Conservation (phyloP, 2,888 invertebrate genomes). For the Diarsia mendica region DNA sequence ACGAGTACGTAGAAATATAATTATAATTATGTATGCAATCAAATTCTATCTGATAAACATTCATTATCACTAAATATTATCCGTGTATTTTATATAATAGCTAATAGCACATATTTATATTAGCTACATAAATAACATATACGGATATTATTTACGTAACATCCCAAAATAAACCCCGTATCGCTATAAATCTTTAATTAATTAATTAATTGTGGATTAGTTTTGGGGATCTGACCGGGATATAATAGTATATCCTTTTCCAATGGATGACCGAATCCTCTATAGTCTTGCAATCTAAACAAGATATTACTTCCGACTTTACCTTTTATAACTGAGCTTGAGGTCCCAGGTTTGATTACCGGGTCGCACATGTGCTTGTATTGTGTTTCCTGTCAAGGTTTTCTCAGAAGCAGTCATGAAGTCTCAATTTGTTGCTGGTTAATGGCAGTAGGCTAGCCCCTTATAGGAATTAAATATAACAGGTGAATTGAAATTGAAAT, state of each 20-base stretch:
- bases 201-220: slow-evolving; percentile 43
- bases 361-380: too few species aligned
- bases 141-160: background rate
- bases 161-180: slow-evolving; percentile 25
- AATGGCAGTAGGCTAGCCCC: too few species aligned
- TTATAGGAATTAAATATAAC: too few species aligned
- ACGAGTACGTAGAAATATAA: too few species aligned
- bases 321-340: background rate
- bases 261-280: slow-evolving; percentile 4
- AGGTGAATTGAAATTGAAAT: too few species aligned
- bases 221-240: slow-evolving; percentile 9
- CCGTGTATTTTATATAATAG: too few species aligned
- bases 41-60: too few species aligned
- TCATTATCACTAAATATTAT: too few species aligned
- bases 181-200: slow-evolving; percentile 43
- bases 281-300: background rate
- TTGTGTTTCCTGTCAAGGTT: background rate
- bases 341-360: too few species aligned
- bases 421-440: too few species aligned
- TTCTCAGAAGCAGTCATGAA: background rate
- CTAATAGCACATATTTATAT: too few species aligned
- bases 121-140: background rate
- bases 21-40: too few species aligned
- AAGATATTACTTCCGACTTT: background rate
- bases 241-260: background rate